These are phyloP conservation scores for Ambastaia sidthimunki DNA, from an alignment of 2,797 vertebrate species.

Conservation along the genomic window DNA sequence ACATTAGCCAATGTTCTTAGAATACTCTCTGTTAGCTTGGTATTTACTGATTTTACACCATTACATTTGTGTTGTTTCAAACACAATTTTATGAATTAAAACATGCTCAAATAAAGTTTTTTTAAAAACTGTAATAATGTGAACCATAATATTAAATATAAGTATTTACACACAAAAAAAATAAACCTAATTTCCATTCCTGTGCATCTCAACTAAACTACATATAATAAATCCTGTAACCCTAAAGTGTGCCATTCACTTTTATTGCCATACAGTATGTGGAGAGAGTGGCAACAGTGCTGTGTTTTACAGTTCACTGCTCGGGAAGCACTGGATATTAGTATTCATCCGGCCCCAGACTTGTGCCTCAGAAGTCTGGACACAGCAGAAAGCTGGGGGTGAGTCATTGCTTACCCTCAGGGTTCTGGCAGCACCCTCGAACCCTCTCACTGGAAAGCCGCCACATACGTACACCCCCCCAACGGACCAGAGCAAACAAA, in stretches of 20 bases:
- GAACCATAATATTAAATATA: neutral
- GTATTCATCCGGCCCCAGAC: constrained; percentile 40
- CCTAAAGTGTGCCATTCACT: constrained; percentile 21
- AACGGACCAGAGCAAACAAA: constrained; percentile 49
- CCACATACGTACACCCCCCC: constrained; percentile 18
- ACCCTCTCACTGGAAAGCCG: constrained; percentile 41
- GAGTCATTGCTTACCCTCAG: constrained; percentile 48
- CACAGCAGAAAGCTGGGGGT: constrained; percentile 47
- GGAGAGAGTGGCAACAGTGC: neutral
- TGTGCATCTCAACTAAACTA: neutral
- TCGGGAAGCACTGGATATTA: constrained; percentile 31
- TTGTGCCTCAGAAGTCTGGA: constrained; percentile 45
- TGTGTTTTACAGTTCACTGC: constrained; percentile 10
- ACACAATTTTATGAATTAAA: too few species aligned
- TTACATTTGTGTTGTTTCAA: too few species aligned
- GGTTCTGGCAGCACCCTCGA: constrained; percentile 45
- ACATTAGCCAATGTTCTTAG: too few species aligned
- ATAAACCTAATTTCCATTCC: neutral
- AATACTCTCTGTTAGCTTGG: too few species aligned
- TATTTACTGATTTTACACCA: too few species aligned
- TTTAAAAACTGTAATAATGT: neutral
- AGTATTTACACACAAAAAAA: neutral
- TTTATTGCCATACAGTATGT: constrained; percentile 17
- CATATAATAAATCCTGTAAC: constrained; percentile 23
- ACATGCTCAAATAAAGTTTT: neutral